These are phyloP conservation scores for Parauchenoglanis ngamensis DNA, from an alignment of 2,797 vertebrate genomes.

Conservation along the genomic window DNA sequence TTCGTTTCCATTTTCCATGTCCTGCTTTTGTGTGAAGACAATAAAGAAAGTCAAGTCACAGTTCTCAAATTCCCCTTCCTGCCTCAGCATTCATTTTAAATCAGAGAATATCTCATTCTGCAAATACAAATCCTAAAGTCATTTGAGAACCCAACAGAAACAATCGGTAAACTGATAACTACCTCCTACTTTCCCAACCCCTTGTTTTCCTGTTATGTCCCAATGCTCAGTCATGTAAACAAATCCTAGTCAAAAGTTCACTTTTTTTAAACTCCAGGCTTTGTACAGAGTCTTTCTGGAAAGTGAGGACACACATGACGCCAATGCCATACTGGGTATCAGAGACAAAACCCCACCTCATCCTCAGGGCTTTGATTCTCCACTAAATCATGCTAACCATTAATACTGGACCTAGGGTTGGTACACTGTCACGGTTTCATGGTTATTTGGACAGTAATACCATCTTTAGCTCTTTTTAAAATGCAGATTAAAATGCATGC, in stretches of 20 bases:
- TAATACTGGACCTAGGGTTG: background rate
- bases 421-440: background rate
- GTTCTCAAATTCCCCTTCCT: background rate
- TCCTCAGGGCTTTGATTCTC: background rate
- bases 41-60: background rate
- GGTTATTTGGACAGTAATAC: background rate
- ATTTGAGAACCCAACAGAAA: background rate
- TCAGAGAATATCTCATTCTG: background rate
- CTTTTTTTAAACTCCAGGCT: background rate
- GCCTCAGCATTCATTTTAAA: background rate
- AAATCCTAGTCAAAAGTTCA: background rate
- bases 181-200: background rate
- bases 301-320: background rate
- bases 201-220: background rate
- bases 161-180: background rate
- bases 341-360: background rate
- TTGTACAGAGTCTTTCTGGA: background rate
- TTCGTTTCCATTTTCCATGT: background rate
- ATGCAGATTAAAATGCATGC: background rate
- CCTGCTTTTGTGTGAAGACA: conserved; percentile 6
- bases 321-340: background rate
- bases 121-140: background rate
- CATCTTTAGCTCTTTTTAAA: background rate
- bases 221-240: background rate
- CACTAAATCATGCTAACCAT: background rate